These are phyloP conservation scores for Tetrax tetrax DNA, from an alignment of 2,113 vertebrate species.

Conservation along the genomic window DNA sequence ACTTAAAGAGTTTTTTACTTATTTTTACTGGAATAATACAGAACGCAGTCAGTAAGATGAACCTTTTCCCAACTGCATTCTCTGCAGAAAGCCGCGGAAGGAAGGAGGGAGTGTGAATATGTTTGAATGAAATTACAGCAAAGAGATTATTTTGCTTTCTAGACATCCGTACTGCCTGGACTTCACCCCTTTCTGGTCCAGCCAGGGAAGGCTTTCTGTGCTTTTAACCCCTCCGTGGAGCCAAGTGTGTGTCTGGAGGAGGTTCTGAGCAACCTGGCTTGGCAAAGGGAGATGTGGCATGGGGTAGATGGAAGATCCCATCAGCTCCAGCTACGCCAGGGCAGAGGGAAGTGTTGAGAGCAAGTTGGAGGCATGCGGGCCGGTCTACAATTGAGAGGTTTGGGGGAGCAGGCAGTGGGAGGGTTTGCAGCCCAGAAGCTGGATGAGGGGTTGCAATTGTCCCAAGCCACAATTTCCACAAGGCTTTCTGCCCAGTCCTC, in stretches of 20 bases:
- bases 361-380: accelerated
- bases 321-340: accelerated
- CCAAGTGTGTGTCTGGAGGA: neutral
- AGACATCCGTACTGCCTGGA: neutral
- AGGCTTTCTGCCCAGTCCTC: neutral
- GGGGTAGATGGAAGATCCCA: neutral
- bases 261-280: neutral
- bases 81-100: slow-evolving; percentile 8
- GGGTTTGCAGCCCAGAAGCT: neutral
- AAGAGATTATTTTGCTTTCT: slow-evolving; percentile 37
- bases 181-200: neutral
- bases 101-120: slow-evolving; percentile 8
- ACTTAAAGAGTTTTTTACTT: slow-evolving; percentile 65
- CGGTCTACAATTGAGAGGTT: neutral
- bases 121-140: slow-evolving; percentile 54
- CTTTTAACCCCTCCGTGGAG: neutral
- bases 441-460: neutral
- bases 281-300: neutral
- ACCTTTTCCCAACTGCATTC: slow-evolving; percentile 23
- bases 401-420: neutral
- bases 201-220: neutral
- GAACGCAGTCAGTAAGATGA: slow-evolving; percentile 47
- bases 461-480: neutral
- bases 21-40: slow-evolving; percentile 63
- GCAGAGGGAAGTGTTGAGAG: neutral